Percentiles rank a stretch among this genome's conserved stretches.
Evolutionary conservation across 2,888 invertebrate species (phyloP).

Genomic region (Nemotelus pantherinus): DNA sequence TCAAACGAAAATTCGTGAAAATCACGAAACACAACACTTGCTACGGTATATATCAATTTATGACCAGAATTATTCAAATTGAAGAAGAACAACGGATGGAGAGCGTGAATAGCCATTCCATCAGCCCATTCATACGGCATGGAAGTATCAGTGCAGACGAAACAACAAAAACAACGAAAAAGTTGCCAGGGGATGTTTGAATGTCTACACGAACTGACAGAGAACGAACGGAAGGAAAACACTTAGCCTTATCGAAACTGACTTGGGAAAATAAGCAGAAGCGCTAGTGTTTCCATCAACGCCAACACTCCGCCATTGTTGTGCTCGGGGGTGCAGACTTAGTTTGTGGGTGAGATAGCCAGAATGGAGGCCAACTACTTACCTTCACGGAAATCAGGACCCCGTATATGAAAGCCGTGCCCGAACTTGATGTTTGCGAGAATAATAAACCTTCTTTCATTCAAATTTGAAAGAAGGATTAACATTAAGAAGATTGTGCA

Average conservation of each 20-base stretch:
- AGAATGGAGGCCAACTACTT: too few relatives aligned
- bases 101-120: not conserved
- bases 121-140: not conserved
- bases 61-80: constrained; percentile 47
- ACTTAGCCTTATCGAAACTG: constrained; percentile 45
- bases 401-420: too few relatives aligned
- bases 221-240: constrained; percentile 38
- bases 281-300: not conserved
- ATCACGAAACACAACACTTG: constrained; percentile 23
- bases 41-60: constrained; percentile 7
- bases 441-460: too few relatives aligned
- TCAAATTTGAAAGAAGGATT: too few relatives aligned
- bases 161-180: constrained; percentile 2
- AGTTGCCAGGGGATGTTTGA: constrained; percentile 1
- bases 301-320: not conserved
- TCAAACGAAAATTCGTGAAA: not conserved
- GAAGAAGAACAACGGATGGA: constrained; percentile 39
- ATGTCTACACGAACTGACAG: not conserved
- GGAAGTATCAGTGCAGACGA: not conserved
- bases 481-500: too few relatives aligned
- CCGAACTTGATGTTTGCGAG: too few relatives aligned
- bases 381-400: too few relatives aligned
- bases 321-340: too few relatives aligned
- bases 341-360: too few relatives aligned
- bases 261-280: not conserved